A percentile compares a stretch with the other conserved stretches of the same genome.
Conservation (phyloP, 2,113 vertebrate genomes). For the Cephalophus harveyi region DNA sequence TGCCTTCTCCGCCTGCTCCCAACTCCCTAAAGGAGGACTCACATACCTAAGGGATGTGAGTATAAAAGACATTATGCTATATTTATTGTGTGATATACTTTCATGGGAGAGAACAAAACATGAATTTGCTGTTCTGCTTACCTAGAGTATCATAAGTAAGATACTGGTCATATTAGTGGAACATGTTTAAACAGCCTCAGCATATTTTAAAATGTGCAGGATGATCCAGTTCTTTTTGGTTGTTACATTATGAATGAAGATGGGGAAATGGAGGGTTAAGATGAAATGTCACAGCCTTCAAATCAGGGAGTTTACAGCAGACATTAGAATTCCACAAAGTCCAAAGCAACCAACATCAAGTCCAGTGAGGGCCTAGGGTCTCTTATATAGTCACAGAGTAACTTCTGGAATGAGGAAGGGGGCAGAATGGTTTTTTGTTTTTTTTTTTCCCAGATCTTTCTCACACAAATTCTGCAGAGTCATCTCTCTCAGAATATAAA, state of each 20-base stretch:
- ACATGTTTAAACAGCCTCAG: not conserved
- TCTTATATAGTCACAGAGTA: accelerated
- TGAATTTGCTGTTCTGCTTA: not conserved
- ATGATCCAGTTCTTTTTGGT: not conserved
- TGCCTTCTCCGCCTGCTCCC: no score
- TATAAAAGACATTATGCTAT: not conserved
- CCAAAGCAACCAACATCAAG: not conserved
- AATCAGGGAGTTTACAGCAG: not conserved
- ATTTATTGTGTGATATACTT: not conserved
- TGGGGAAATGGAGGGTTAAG: not conserved
- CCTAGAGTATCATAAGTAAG: not conserved
- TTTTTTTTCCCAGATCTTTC: not conserved
- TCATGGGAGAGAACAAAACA: not conserved
- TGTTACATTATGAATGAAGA: not conserved
- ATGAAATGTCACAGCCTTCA: not conserved
- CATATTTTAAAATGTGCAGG: not conserved
- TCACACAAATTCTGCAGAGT: not conserved
- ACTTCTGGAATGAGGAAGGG: not conserved
- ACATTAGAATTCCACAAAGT: not conserved
- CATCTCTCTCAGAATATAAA: not conserved
- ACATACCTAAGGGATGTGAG: not conserved
- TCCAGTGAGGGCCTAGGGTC: not conserved
- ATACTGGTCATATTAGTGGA: not conserved
- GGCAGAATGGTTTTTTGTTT: not conserved
- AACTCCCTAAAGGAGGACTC: no score